Evolutionary conservation across 2,888 invertebrate genomes (phyloP).

Genomic region (Diplolepis rosae): DNA sequence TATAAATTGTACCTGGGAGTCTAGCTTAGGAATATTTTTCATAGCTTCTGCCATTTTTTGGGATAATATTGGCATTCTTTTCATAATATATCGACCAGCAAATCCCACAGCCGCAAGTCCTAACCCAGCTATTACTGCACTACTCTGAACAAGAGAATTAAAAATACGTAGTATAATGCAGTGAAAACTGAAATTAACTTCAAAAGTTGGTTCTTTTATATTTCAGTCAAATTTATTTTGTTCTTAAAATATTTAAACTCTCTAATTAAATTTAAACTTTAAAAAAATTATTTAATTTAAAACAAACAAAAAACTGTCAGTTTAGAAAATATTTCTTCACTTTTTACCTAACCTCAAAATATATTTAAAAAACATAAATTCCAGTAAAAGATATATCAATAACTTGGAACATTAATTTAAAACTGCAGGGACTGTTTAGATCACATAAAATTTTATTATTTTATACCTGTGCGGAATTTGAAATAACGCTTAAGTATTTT

Average conservation of each 20-base stretch:
- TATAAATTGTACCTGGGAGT: conserved; percentile 76
- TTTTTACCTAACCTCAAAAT: not conserved
- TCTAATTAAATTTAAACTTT: not conserved
- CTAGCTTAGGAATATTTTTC: conserved; percentile 87
- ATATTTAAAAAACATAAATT: not conserved
- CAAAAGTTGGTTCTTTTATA: not conserved
- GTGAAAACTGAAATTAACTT: not conserved
- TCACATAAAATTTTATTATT: not conserved
- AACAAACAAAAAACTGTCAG: not conserved
- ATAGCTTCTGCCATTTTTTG: conserved; percentile 86
- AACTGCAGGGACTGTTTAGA: not conserved
- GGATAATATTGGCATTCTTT: conserved; percentile 85
- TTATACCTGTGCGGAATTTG: conserved; percentile 7
- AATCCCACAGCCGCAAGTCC: conserved; percentile 94
- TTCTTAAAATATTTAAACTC: not conserved
- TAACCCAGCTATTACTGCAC: conserved; percentile 88
- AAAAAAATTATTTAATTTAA: not conserved
- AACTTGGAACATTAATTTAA: not conserved
- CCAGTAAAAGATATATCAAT: not conserved
- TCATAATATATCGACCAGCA: conserved; percentile 86
- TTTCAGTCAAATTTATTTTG: not conserved
- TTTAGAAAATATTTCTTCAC: not conserved
- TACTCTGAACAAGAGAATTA: conserved; percentile 75
- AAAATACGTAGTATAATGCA: too few species aligned
- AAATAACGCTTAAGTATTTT: not conserved